Evolutionary conservation across 1,140 invertebrate species (phyloP).

Genomic region (Pseudomyrmex cubaensis): DNA sequence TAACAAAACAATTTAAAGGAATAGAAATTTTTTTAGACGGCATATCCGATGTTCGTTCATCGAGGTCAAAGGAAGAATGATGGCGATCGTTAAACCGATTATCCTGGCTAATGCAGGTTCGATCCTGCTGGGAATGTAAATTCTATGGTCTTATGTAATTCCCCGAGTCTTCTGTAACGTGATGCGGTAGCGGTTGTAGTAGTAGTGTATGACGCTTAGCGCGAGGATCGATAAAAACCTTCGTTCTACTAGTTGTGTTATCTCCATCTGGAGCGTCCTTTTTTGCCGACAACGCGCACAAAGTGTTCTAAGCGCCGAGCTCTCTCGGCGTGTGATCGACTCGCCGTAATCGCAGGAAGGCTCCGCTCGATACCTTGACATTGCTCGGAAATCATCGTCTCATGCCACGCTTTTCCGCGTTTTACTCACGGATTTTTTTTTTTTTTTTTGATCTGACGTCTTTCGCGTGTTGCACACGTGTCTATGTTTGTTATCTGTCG

Average conservation of each 20-base stretch:
- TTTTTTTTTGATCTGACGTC: not conserved
- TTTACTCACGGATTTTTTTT: not conserved
- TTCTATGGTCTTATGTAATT: slow-evolving; percentile 12
- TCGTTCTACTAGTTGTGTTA: not conserved
- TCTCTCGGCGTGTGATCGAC: not conserved
- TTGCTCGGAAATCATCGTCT: slow-evolving; percentile 14
- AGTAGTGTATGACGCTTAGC: not conserved
- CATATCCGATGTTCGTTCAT: not conserved
- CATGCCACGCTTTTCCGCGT: slow-evolving; percentile 28
- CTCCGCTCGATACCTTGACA: slow-evolving; percentile 50
- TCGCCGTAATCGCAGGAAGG: slow-evolving; percentile 8
- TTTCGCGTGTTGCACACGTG: not conserved
- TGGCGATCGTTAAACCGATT: not conserved
- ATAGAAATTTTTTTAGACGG: not conserved
- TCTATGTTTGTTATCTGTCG: not conserved
- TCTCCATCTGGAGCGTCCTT: not conserved
- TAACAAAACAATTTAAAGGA: no score
- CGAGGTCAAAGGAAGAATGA: not conserved
- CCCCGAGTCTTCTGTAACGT: not conserved
- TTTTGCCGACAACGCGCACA: not conserved
- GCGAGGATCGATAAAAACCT: slow-evolving; percentile 24
- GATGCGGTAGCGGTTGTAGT: not conserved
- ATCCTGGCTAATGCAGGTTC: not conserved
- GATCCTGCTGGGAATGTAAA: slow-evolving; percentile 16
- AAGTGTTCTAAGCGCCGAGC: not conserved